Base-by-base conservation (phyloP, 2,797 vertebrate species). In the Chanos chanos region DNA sequence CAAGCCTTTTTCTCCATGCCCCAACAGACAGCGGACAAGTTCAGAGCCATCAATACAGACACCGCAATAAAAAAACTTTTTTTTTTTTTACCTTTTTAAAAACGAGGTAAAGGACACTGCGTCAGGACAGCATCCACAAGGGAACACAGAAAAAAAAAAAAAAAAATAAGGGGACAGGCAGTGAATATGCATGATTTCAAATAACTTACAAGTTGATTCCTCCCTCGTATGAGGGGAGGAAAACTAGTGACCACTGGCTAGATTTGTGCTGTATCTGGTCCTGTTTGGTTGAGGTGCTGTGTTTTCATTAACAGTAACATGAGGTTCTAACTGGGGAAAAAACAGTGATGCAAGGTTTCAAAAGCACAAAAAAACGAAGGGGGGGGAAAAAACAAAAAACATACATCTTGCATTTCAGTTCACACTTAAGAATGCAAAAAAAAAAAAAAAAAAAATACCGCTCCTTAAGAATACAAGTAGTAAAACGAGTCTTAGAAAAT, bases 401-500 rank as follows among this genome's bases (percentile, higher is more conserved):
- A 40, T 48, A 51, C 47, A 68, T 30, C 34, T 49, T 70, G 54
- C 58, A 63, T 64, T 48, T 58, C 57, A 65, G 54, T 52, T 66
- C 56, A 68, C 66, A 54, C 40, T 36, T 16, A 74, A 50, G n/a
- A n/a, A n/a, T n/a, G n/a, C n/a, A n/a, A n/a, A n/a, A 83, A 80
- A 62, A 69, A 57, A 76, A 80, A 82, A 61, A 81, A 86, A 81
- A 39, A 83, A 71, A 70, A 48, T 79, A 74, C 73, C 71, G 67
- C 77, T 77, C 75, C 65, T 74, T 57, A 71, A 73, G 57, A 72
- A 81, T 71, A 74, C 64, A 77, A 83, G 72, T 71, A 60, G 74
- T 80, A 83, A 86, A 86, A 87, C 43, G 53, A 68, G 68, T 85
- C 76, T 77, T 82, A 85, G 31, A 83, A 87, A 85, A 81, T 76